Base-by-base conservation (phyloP, 2,888 invertebrate genomes). In the Sarcophaga variegata region DNA sequence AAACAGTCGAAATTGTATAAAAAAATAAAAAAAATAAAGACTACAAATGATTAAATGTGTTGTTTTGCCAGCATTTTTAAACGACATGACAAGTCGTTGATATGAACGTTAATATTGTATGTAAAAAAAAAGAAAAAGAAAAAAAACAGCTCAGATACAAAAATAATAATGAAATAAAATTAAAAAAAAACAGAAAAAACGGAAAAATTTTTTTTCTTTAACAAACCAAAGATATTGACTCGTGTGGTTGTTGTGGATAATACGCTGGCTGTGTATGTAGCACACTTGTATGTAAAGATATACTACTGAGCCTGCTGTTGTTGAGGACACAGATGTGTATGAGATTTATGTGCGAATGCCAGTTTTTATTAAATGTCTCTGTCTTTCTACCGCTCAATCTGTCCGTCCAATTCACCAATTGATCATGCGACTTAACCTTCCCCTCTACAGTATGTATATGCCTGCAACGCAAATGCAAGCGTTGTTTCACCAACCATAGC, bases 41-140 rank as follows among this genome's bases (percentile, higher is more conserved):
- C 79, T 87, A 87, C 84, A 87, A 87, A 84, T 87, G 87, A 87
- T 87, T 87, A 87, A 87, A 87, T 87, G 87, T 84, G 84, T 87
- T 87, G 87, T 87, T 87, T 84, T 84, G 81, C 84, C 87, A 87
- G 81, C 81, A 84, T 81, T 87, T 87, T 87, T 87, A 87, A 87
- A 87, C 87, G 87, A 87, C 87, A 87, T 87, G 87, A 87, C 87
- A 87, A 87, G 84, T 87, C 84, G 87, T 75, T 87, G 87, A 87
- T 87, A 87, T 81, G 87, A 81, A 86, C 82, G 82, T 82, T 75
- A 86, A 86, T 81, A 81, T 70, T 12, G 54, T 14, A 17, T 14
- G 54, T 14, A 72, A 67, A 81, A 62, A 81, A 70, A 62, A 69
- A 63, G 0, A 22, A 17, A 6, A 27, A 49, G 5, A 20, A 69